Evolutionary conservation across 2,888 invertebrate genomes (phyloP), one percentile per base, ranked within the genome.

Genomic region (Cerceris rybyensis): DNA sequence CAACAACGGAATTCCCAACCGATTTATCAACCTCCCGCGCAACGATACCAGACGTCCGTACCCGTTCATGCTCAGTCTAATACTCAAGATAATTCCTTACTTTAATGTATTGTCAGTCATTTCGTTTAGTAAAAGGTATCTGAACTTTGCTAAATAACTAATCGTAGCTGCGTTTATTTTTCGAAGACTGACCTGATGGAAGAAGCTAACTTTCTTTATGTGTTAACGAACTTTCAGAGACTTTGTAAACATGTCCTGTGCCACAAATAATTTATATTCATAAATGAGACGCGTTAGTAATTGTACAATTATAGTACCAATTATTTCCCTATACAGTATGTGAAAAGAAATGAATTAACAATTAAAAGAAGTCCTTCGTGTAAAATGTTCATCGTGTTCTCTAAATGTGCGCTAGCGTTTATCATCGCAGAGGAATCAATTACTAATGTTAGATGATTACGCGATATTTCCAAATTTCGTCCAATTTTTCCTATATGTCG

Each of bases 21-120:
- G 1, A 92, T 92, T 75, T 92, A 92, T 72, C 92, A 92, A 76
- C 92, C 92, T 43, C 92, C 92, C 4, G 91, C 92, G 57, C 92
- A 92, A 76, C 90, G 92, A 69, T 84, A 82, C 61, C 82, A 84
- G 46, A 71, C 63, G 64, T 72, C 80, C 61, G 75, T 78, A 77
- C 77, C 84, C 72, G 75, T 77, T 70, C 84, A 82, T 73, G 64
- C 64, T 70, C 73, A 82, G 74, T 74, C 75, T 73, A 86, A 84
- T 66, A 70, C 86, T 72, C 83, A 78, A 54, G 80, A 83, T 73
- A 85, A 86, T 82, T 78, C 87, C 49, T 72, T 83, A 63, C 83
- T 87, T 74, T 88, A 87, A 86, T 85, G 76, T 84, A 78, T 17
- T 66, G 59, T 59, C 66, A 77, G 73, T 80, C 74, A 69, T 39